Percentiles rank a stretch among this genome's conserved stretches.
phyloP scores from a whole-genome alignment of 2,113 vertebrate genomes.

The Hemichromis elongatus region DNA sequence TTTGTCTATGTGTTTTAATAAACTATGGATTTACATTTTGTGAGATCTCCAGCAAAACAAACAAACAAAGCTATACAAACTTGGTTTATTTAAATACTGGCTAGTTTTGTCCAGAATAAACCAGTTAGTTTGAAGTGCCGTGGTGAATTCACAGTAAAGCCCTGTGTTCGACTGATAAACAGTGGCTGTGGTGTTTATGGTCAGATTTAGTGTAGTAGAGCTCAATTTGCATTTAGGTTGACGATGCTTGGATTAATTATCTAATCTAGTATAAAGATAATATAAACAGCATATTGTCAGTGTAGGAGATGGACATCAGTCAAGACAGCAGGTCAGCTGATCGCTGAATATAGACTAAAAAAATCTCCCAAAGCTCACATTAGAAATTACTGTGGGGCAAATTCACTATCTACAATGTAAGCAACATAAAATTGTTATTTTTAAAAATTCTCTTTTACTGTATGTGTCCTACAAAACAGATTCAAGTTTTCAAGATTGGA shows the following conservation, averaged over 20 bases:
- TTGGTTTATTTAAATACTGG: background rate
- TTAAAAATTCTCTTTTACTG: background rate
- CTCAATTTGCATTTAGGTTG: background rate
- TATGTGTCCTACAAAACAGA: background rate
- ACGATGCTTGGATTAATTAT: background rate
- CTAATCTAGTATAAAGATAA: background rate
- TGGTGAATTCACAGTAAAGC: background rate
- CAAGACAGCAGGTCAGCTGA: background rate
- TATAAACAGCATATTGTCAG: background rate
- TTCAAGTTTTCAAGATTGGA: background rate
- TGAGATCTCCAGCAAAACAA: background rate
- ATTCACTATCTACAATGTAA: background rate
- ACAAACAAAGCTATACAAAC: background rate
- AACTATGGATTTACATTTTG: background rate
- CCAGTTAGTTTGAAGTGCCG: background rate
- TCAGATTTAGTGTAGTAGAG: background rate
- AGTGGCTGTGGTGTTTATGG: background rate
- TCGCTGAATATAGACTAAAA: background rate
- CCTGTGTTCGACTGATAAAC: background rate
- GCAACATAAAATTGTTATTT: background rate
- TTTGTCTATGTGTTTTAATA: background rate
- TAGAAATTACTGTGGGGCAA: background rate
- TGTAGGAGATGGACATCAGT: background rate
- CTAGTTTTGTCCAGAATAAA: background rate
- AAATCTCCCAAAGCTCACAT: background rate